These are phyloP conservation scores for Ennomos quercinarius DNA, from an alignment of 2,888 invertebrate species.

Conservation along the genomic window DNA sequence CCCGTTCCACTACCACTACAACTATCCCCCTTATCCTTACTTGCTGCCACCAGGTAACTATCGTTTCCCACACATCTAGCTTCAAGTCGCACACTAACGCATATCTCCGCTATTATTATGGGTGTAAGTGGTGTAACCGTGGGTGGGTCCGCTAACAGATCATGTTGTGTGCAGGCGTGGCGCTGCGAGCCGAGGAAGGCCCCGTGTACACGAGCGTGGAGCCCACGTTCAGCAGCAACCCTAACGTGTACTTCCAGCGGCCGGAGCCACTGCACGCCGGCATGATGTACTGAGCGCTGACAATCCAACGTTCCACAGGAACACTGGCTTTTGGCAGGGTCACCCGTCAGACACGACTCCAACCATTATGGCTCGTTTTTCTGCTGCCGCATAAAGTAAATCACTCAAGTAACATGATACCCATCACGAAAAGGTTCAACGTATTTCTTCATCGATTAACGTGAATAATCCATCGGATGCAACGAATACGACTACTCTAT, in stretches of 20 bases:
- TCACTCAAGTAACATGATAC: conserved; percentile 24
- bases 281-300: conserved; percentile 93
- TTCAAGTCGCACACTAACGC: conserved; percentile 29
- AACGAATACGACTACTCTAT: conserved; percentile 35
- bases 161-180: conserved; percentile 86
- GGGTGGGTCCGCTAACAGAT: conserved; percentile 22
- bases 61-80: conserved; percentile 41
- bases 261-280: conserved; percentile 93
- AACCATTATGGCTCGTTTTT: conserved; percentile 10
- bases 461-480: conserved; percentile 39
- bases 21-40: conserved; percentile 79
- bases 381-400: conserved; percentile 25
- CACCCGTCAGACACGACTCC: conserved; percentile 10
- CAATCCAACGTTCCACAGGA: conserved; percentile 80
- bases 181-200: conserved; percentile 92
- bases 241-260: conserved; percentile 96
- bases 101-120: neutral
- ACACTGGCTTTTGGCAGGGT: conserved; percentile 81
- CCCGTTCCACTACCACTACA: conserved; percentile 80
- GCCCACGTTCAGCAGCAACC: conserved; percentile 94
- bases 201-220: conserved; percentile 94
- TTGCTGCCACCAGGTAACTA: conserved; percentile 80
- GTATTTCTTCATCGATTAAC: conserved; percentile 33
- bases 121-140: too few relatives aligned
- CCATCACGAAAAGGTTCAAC: conserved; percentile 30